Percentiles rank a stretch among this genome's conserved stretches.
These are phyloP conservation scores for Cheilosia grossa DNA, from an alignment of 2,888 invertebrate genomes.

Conservation along the genomic window DNA sequence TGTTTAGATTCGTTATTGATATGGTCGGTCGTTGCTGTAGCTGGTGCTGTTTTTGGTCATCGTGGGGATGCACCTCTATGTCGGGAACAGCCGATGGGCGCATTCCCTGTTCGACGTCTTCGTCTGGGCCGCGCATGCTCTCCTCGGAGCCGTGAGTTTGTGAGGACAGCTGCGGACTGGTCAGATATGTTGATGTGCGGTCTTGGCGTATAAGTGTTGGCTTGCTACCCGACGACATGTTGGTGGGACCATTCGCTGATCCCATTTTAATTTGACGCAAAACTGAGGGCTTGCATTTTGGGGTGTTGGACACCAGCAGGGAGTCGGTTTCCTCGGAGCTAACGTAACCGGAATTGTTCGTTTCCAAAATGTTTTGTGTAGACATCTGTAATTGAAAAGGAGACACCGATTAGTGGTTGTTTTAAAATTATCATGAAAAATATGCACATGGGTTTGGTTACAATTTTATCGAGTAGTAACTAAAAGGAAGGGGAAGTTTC, in stretches of 20 bases:
- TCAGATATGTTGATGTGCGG: conserved; percentile 90
- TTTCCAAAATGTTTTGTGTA: conserved; percentile 84
- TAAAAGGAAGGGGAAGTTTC: not conserved
- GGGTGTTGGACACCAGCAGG: conserved; percentile 86
- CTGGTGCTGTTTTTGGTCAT: conserved; percentile 83
- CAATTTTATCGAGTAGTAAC: too few relatives aligned
- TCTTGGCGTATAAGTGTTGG: conserved; percentile 94
- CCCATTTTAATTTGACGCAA: conserved; percentile 81
- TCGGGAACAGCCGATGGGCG: conserved; percentile 83
- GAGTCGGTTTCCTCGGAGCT: conserved; percentile 93
- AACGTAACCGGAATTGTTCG: conserved; percentile 87
- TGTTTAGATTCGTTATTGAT: conserved; percentile 78
- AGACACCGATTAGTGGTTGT: not conserved
- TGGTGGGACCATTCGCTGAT: conserved; percentile 82
- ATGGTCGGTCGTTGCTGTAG: conserved; percentile 82
- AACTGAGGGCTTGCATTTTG: conserved; percentile 81
- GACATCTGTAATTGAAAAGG: conserved; percentile 81
- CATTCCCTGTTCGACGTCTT: conserved; percentile 82
- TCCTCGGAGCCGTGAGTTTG: conserved; percentile 91
- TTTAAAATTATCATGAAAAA: not conserved
- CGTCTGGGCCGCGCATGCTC: conserved; percentile 86
- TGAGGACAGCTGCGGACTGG: conserved; percentile 88
- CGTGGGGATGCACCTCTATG: conserved; percentile 85
- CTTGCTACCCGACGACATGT: conserved; percentile 85
- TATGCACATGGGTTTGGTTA: not conserved